Evolutionary conservation across 2,113 vertebrate genomes (phyloP).

Genomic region (Archocentrus centrarchus): DNA sequence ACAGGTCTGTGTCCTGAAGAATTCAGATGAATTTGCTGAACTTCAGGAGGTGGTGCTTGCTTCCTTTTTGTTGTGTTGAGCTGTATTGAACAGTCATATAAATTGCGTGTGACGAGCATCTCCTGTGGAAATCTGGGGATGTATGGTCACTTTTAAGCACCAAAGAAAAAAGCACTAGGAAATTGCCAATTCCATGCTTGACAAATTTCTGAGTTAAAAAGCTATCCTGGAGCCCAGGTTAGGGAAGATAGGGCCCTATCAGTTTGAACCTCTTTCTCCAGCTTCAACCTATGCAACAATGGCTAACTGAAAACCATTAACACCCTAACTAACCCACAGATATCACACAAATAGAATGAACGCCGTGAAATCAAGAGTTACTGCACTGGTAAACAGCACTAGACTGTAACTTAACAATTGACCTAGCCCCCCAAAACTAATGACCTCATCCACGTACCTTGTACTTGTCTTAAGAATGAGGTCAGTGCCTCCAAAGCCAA

Average conservation of each 20-base stretch:
- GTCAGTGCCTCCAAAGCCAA: conserved; percentile 44
- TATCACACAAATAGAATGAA: background rate
- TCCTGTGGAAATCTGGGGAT: no score
- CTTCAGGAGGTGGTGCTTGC: no score
- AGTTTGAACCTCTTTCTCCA: background rate
- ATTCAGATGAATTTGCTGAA: no score
- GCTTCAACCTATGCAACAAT: background rate
- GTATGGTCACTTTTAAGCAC: no score
- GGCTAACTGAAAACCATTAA: background rate
- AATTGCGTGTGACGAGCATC: no score
- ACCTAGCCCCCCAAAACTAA: conserved; percentile 5
- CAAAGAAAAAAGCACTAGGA: no score
- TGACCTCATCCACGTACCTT: background rate
- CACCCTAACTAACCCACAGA: background rate
- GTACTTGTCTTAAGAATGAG: conserved; percentile 30
- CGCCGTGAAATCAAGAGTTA: conserved; percentile 11
- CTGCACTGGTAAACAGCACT: conserved; percentile 17
- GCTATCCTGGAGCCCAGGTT: no score
- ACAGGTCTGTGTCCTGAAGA: background rate
- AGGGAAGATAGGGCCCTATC: background rate
- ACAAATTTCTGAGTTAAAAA: no score
- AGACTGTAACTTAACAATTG: conserved; percentile 1
- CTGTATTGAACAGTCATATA: no score
- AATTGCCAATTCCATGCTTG: no score
- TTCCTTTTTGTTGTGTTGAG: no score